Evolutionary conservation across 2,797 vertebrate species (phyloP).

Genomic region (Catostomus latipinnis): DNA sequence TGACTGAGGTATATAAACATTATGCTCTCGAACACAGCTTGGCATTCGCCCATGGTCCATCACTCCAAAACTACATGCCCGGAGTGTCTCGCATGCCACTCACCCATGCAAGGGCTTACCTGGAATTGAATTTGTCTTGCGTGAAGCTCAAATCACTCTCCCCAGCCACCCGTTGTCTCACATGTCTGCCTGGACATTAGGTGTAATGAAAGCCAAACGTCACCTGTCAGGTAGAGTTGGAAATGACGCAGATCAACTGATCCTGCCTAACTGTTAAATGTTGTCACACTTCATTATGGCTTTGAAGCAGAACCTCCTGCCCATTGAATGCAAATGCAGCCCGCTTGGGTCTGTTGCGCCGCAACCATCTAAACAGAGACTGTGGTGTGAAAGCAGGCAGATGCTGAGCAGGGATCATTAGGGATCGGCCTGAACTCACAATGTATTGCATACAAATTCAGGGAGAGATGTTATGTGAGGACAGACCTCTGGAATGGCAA

Average conservation of each 20-base stretch:
- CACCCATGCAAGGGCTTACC: constrained; percentile 42
- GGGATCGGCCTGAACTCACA: constrained; percentile 65
- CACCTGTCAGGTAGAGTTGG: constrained; percentile 72
- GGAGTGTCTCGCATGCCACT: constrained; percentile 29
- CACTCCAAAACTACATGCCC: constrained; percentile 9
- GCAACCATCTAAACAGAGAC: constrained; percentile 31
- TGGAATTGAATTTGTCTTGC: constrained; percentile 53
- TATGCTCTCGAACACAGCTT: neutral
- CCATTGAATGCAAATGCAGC: constrained; percentile 63
- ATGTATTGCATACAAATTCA: constrained; percentile 71
- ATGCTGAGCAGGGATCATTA: constrained; percentile 74
- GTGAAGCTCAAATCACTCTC: constrained; percentile 53
- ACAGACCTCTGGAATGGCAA: constrained; percentile 46
- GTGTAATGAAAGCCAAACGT: constrained; percentile 77
- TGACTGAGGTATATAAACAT: constrained; percentile 2
- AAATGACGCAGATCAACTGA: constrained; percentile 79
- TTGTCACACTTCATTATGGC: constrained; percentile 80
- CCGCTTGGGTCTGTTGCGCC: constrained; percentile 72
- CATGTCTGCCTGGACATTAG: constrained; percentile 76
- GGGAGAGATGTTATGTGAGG: constrained; percentile 5
- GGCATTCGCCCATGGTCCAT: constrained; percentile 10
- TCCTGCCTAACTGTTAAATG: constrained; percentile 77
- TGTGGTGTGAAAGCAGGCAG: constrained; percentile 59
- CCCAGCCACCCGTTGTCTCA: constrained; percentile 50
- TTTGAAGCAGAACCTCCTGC: constrained; percentile 65